Conservation (phyloP, 2,888 invertebrate genomes). For the Anoplius nigerrimus region DNA sequence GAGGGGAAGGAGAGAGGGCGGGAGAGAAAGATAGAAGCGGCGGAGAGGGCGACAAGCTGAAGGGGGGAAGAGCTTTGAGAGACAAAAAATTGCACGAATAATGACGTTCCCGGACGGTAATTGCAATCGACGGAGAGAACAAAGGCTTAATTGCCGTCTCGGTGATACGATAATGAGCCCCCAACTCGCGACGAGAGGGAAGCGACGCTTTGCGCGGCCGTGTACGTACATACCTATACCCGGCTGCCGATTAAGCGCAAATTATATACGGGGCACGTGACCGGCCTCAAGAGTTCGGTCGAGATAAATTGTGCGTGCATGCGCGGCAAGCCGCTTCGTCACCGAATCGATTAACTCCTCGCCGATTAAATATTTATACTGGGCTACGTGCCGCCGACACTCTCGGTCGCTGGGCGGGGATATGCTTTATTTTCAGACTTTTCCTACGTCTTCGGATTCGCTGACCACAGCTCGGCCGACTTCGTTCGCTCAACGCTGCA, state of each 20-base stretch:
- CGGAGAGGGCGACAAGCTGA: constrained; percentile 11
- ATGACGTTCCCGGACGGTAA: constrained; percentile 36
- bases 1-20: constrained; percentile 18
- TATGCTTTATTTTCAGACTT: no score
- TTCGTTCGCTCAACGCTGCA: no score
- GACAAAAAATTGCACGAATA: constrained; percentile 41
- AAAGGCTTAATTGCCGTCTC: constrained; percentile 41
- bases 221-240: neutral
- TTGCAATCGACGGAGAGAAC: constrained; percentile 43
- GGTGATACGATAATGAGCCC: constrained; percentile 21
- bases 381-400: no score
- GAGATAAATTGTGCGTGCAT: no score
- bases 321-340: no score
- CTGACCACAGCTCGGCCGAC: no score
- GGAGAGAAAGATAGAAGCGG: constrained; percentile 33
- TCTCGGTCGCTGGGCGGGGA: neutral
- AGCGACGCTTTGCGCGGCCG: neutral
- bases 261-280: neutral
- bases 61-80: constrained; percentile 23
- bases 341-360: no score
- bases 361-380: no score
- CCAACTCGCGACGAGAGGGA: neutral
- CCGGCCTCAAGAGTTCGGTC: no score
- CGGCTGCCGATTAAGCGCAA: neutral
- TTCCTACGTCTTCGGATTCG: no score